A percentile compares a stretch with the other conserved stretches of the same genome.
phyloP scores from a whole-genome alignment of 2,113 vertebrate genomes.

The Daboia siamensis region DNA sequence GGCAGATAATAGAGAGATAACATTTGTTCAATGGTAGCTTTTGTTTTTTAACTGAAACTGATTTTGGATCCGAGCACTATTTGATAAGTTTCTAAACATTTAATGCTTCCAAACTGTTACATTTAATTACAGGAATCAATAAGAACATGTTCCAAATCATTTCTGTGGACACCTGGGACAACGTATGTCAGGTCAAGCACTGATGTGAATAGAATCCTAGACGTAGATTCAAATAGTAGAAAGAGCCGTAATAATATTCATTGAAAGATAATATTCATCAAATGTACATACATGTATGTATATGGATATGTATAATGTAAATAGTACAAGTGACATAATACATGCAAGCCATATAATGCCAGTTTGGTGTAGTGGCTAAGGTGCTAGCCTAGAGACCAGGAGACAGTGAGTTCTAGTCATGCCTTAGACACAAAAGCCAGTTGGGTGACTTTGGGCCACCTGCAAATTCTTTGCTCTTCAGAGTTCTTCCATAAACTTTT shows the following conservation, averaged over 20 bases:
- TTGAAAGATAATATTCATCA: not conserved
- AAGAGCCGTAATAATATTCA: not conserved
- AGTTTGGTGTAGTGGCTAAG: not conserved
- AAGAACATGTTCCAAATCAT: not conserved
- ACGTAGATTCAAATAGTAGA: accelerated
- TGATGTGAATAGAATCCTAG: not conserved
- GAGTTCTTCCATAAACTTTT: not conserved
- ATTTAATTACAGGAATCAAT: not conserved
- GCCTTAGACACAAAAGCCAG: too few relatives aligned
- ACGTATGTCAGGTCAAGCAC: not conserved
- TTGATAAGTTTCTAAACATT: not conserved
- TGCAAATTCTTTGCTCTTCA: not conserved
- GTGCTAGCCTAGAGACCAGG: not conserved
- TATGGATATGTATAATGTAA: not conserved
- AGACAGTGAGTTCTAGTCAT: not conserved
- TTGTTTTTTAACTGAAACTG: not conserved
- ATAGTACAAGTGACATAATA: not conserved
- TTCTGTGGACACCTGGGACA: accelerated
- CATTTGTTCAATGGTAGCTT: not conserved
- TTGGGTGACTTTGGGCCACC: not conserved
- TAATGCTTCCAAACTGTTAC: not conserved
- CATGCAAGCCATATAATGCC: not conserved
- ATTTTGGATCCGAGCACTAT: too few relatives aligned
- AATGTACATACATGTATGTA: not conserved
- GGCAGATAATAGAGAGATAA: not conserved